Evolutionary conservation across 2,888 invertebrate genomes (phyloP).

Genomic region (Mechanitis mazaeus): DNA sequence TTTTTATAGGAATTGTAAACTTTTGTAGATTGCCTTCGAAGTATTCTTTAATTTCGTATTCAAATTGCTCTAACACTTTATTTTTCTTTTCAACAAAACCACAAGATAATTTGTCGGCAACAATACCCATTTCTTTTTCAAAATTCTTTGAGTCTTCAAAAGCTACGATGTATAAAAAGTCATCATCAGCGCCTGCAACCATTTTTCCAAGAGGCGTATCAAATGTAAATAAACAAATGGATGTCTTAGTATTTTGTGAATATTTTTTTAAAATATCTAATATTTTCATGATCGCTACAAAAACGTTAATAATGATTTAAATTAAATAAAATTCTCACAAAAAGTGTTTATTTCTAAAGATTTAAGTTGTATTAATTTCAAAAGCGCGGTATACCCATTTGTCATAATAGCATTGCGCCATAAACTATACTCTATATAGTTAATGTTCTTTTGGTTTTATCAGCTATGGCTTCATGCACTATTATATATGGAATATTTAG

Average conservation of each 20-base stretch:
- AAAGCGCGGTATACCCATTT: too few species aligned
- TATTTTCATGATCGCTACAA: conserved; percentile 26
- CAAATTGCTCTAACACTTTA: conserved; percentile 41
- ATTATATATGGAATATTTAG: too few species aligned
- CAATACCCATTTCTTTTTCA: conserved; percentile 43
- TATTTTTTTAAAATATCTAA: conserved; percentile 32
- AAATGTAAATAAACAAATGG: conserved; percentile 38
- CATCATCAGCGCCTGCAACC: conserved; percentile 52
- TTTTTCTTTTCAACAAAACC: conserved; percentile 45
- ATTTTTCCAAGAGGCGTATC: conserved; percentile 52
- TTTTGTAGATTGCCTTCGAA: conserved; percentile 52
- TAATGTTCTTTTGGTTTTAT: too few species aligned
- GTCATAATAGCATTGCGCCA: too few species aligned
- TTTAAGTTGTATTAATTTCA: too few species aligned
- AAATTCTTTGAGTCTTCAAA: conserved; percentile 57
- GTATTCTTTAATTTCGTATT: conserved; percentile 46
- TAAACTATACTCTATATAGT: too few species aligned
- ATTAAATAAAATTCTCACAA: background rate
- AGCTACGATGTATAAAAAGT: conserved; percentile 47
- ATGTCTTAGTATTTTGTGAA: conserved; percentile 30
- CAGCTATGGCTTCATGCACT: too few species aligned
- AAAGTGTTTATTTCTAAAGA: too few species aligned
- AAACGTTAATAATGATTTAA: background rate
- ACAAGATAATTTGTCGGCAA: conserved; percentile 43
- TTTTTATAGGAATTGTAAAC: conserved; percentile 56